phyloP scores from a whole-genome alignment of 2,797 vertebrate species.

The Trachurus trachurus region DNA sequence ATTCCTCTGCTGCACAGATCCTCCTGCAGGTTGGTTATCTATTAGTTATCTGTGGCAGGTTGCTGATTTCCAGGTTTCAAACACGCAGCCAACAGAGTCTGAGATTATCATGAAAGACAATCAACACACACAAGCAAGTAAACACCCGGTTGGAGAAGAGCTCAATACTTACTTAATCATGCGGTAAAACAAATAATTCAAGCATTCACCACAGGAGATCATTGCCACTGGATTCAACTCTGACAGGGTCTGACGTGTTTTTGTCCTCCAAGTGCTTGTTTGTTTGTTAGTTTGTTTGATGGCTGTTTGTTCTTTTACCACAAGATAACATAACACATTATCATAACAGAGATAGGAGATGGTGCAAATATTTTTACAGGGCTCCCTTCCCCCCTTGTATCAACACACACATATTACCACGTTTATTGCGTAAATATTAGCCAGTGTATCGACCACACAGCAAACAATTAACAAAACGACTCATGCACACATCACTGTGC shows the following conservation, averaged over 20 bases:
- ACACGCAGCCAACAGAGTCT: conserved; percentile 31
- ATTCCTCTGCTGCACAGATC: background rate
- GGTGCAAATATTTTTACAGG: conserved; percentile 67
- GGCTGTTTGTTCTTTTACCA: conserved; percentile 67
- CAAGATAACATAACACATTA: conserved; percentile 64
- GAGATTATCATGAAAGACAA: conserved; percentile 57
- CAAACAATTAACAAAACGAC: conserved; percentile 53
- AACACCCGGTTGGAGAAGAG: conserved; percentile 36
- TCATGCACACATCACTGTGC: conserved; percentile 24
- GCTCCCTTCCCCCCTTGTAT: conserved; percentile 29
- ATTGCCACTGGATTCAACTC: conserved; percentile 34
- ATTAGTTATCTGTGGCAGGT: conserved; percentile 18
- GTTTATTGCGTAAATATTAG: conserved; percentile 61
- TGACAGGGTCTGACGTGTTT: conserved; percentile 38
- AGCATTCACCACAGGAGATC: conserved; percentile 48
- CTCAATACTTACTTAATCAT: conserved; percentile 45
- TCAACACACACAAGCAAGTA: conserved; percentile 47
- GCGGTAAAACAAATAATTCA: conserved; percentile 65
- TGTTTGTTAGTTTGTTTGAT: conserved; percentile 58
- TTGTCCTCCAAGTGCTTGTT: conserved; percentile 65
- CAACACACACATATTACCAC: conserved; percentile 61
- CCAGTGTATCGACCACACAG: conserved; percentile 42
- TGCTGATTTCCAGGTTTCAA: conserved; percentile 44
- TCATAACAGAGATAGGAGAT: conserved; percentile 52
- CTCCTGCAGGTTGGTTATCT: conserved; percentile 20